These are phyloP conservation scores for Stegostoma tigrinum DNA, from an alignment of 2,113 vertebrate genomes.

Conservation along the genomic window DNA sequence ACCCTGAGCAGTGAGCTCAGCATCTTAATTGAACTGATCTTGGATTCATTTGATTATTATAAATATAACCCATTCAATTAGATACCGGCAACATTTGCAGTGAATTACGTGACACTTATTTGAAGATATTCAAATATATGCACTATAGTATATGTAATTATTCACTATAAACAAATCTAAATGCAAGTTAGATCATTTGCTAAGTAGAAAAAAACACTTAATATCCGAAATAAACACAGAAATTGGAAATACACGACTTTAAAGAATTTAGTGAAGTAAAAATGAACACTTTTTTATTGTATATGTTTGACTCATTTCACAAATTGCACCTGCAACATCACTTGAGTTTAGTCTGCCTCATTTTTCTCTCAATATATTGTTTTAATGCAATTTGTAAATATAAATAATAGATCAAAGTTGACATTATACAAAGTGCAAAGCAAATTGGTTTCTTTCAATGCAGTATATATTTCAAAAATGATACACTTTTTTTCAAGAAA, in stretches of 20 bases:
- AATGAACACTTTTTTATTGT: not conserved
- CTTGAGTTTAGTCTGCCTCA: not conserved
- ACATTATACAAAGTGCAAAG: too few relatives aligned
- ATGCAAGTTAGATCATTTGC: not conserved
- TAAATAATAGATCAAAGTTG: too few relatives aligned
- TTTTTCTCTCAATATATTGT: not conserved
- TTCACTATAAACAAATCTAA: not conserved
- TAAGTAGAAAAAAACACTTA: not conserved
- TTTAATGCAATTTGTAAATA: not conserved
- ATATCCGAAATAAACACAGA: not conserved
- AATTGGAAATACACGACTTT: not conserved
- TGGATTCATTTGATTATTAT: not conserved
- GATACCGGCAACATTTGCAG: not conserved
- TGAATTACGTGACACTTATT: not conserved
- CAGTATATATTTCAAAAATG: too few relatives aligned
- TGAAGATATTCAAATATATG: not conserved
- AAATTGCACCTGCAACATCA: not conserved
- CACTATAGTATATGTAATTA: not conserved
- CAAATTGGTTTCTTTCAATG: too few relatives aligned
- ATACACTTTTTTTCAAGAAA: not conserved
- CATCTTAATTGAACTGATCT: not conserved
- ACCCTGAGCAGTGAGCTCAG: not conserved
- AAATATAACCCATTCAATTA: conserved; percentile 23
- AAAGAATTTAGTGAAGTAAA: conserved; percentile 16
- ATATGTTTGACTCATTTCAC: not conserved